A percentile compares a stretch with the other conserved stretches of the same genome.
Conservation (phyloP, 2,888 invertebrate species). For the Pseudococcus jackbeardsleyi region DNA sequence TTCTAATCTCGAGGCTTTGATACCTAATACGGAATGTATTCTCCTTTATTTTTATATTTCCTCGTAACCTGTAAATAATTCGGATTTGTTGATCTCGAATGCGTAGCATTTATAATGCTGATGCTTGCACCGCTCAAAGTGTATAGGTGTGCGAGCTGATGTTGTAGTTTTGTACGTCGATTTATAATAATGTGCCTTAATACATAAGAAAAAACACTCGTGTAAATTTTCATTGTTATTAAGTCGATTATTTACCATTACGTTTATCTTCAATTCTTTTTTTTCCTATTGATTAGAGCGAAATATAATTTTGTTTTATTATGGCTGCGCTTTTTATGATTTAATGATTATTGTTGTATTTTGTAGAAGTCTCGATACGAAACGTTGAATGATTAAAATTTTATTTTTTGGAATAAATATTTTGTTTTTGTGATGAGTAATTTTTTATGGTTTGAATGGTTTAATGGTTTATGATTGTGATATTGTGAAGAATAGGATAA, state of each 20-base stretch:
- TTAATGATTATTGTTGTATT: conserved; percentile 35
- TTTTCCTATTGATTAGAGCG: not conserved
- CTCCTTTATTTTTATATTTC: not conserved
- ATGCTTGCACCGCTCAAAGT: not conserved
- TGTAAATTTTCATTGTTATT: conserved; percentile 48
- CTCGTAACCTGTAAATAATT: conserved; percentile 13
- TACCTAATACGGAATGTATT: not conserved
- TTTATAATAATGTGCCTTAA: conserved; percentile 48
- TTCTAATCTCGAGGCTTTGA: not conserved
- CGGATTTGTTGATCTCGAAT: conserved; percentile 14
- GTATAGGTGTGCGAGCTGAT: not conserved
- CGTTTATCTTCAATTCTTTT: conserved; percentile 2
- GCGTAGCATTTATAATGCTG: conserved; percentile 26
- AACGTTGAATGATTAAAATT: conserved; percentile 19
- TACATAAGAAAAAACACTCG: conserved; percentile 30
- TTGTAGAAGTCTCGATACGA: conserved; percentile 17
- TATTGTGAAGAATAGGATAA: too few relatives aligned
- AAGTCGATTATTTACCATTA: conserved; percentile 51
- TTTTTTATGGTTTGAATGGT: too few relatives aligned
- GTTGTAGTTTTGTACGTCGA: conserved; percentile 42
- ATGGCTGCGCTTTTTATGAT: conserved; percentile 1
- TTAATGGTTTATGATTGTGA: too few relatives aligned
- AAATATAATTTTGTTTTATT: not conserved
- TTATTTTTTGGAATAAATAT: not conserved
- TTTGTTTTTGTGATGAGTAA: not conserved